Evolutionary conservation across 2,113 vertebrate species (phyloP).

Genomic region (Misgurnus mizolepis): DNA sequence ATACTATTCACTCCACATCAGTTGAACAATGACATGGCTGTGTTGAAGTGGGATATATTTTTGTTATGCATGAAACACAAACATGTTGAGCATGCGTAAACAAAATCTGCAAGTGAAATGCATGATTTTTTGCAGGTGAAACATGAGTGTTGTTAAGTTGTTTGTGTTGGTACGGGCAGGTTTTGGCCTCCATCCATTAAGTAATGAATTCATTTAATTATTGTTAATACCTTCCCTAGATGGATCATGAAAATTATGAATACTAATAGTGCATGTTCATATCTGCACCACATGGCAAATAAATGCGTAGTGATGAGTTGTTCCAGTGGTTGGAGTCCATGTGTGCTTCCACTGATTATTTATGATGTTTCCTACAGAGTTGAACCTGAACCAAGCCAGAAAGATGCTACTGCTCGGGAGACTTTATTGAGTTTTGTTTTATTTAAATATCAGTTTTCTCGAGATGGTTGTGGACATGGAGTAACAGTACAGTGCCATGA

Average conservation of each 20-base stretch:
- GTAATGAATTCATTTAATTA: neutral
- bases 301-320: neutral
- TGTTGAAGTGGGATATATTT: neutral
- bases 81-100: neutral
- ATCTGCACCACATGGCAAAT: neutral
- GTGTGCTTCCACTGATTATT: neutral
- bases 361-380: neutral
- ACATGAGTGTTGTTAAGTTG: neutral
- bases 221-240: neutral
- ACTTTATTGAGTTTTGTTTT: too few species aligned
- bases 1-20: too few species aligned
- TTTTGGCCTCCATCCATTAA: constrained; percentile 5
- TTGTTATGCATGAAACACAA: neutral
- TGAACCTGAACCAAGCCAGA: neutral
- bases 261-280: neutral
- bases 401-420: too few species aligned
- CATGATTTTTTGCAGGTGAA: neutral
- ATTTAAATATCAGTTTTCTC: too few species aligned
- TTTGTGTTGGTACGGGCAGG: neutral
- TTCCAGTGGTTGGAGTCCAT: neutral
- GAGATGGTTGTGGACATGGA: too few species aligned
- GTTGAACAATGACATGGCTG: too few species aligned
- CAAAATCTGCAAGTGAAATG: neutral
- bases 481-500: too few species aligned
- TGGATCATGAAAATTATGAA: neutral